Percentiles rank a stretch among this genome's conserved stretches.
Conservation (phyloP, 2,113 vertebrate species). For the Diadophis punctatus region DNA sequence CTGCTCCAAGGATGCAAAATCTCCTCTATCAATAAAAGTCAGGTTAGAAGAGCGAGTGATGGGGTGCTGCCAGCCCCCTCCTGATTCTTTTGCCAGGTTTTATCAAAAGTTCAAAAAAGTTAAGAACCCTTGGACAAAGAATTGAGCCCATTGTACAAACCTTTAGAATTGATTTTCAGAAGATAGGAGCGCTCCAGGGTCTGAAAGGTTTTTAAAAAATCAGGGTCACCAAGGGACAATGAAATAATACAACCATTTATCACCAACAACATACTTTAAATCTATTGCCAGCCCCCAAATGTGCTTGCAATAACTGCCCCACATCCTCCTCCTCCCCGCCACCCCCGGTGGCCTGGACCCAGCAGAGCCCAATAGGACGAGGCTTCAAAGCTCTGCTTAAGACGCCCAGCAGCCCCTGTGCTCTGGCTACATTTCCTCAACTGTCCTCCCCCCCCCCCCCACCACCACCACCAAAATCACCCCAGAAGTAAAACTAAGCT, state of each 20-base stretch:
- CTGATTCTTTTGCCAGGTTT: background rate
- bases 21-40: background rate
- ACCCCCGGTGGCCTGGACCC: background rate
- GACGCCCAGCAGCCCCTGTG: background rate
- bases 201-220: conserved; percentile 59
- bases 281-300: background rate
- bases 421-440: background rate
- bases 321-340: rapidly evolving
- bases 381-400: background rate
- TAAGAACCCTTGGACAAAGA: background rate
- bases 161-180: conserved; percentile 93
- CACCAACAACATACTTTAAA: background rate
- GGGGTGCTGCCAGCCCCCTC: background rate
- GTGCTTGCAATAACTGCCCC: background rate
- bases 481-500: background rate
- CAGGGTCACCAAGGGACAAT: background rate
- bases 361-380: background rate
- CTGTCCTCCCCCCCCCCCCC: background rate
- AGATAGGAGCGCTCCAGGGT: conserved; percentile 93
- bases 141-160: conserved; percentile 58
- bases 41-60: background rate
- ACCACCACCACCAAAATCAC: background rate
- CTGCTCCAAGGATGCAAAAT: background rate
- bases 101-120: background rate
- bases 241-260: too few relatives aligned